Evolutionary conservation across 2,797 vertebrate genomes (phyloP), one percentile per base, ranked within the genome.

Genomic region (Crenichthys baileyi): DNA sequence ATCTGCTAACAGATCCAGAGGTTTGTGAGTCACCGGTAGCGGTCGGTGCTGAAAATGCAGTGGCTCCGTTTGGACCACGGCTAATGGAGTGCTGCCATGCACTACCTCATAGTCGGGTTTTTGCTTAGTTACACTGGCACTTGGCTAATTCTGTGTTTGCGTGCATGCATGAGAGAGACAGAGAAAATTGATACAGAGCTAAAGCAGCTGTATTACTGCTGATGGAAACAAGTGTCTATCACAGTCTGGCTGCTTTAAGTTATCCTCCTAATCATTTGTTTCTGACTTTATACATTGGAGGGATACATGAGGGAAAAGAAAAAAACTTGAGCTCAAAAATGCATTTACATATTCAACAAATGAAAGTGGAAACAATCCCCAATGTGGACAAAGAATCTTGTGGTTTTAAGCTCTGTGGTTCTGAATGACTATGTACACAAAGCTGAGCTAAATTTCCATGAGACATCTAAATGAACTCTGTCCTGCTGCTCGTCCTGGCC

Each of bases 341-440:
- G 80, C 81, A 80, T 77, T 79, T 53, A 51, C 74, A 82, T 88
- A 87, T 70, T 63, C 6, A 63, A 53, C 77, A 74, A 90, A 90
- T 82, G 46, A 87, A 86, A 85, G 18, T 65, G 58, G 56, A 67
- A 82, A 79, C 1, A 7, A 68, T 79, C 80, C 51, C 51, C 60
- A 76, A 67, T 8, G 4, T 67, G 31, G 63, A 39, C 18, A 67
- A 41, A 67, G 60, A 78, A 79, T 80, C 36, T 26, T 75, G 85
- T 24, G 13, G 31, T 87, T 82, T 53, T 26, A 55, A 82, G 80
- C 74, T 81, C 87, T 81, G 80, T 85, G 56, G 84, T 86, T 76
- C 51, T 85, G 75, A 89, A 90, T 84, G 73, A 88, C 85, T 82
- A 79, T 83, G 74, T 90, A 90, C 91, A 90, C 88, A 90, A 84